These are phyloP conservation scores for Bufotes viridis DNA, from an alignment of 2,797 vertebrate genomes.

Conservation along the genomic window DNA sequence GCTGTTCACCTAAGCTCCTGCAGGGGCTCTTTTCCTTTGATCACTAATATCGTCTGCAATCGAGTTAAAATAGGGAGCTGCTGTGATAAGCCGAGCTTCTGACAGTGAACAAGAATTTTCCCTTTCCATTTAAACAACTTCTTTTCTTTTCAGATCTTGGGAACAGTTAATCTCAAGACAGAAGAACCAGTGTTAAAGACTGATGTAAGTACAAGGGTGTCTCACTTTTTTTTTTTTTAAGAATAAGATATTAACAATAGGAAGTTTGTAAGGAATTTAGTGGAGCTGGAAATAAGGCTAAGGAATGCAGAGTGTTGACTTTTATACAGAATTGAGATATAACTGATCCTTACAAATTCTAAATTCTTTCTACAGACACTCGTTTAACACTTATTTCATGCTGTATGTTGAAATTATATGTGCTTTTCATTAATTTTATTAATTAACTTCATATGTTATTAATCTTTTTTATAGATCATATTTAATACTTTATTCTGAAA, in stretches of 20 bases:
- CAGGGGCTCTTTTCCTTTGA: constrained; percentile 84
- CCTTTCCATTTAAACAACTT: constrained; percentile 72
- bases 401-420: background rate
- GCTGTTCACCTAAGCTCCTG: constrained; percentile 81
- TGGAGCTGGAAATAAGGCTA: constrained; percentile 5
- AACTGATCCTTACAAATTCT: background rate
- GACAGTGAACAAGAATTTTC: constrained; percentile 71
- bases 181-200: constrained; percentile 66
- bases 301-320: constrained; percentile 14
- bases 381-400: background rate
- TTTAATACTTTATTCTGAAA: background rate
- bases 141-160: constrained; percentile 74
- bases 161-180: constrained; percentile 71
- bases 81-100: constrained; percentile 76
- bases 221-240: constrained; percentile 38
- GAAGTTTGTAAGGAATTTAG: constrained; percentile 30
- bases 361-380: background rate
- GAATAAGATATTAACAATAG: constrained; percentile 48
- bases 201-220: constrained; percentile 64
- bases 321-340: constrained; percentile 22
- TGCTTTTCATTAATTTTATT: background rate
- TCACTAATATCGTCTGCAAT: constrained; percentile 86
- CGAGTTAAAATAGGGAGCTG: constrained; percentile 79
- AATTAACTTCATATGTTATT: background rate
- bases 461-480: background rate